A percentile compares a stretch with the other conserved stretches of the same genome.
These are phyloP conservation scores for Zaprionus africanus DNA, from an alignment of 1,140 invertebrate genomes.

Conservation along the genomic window DNA sequence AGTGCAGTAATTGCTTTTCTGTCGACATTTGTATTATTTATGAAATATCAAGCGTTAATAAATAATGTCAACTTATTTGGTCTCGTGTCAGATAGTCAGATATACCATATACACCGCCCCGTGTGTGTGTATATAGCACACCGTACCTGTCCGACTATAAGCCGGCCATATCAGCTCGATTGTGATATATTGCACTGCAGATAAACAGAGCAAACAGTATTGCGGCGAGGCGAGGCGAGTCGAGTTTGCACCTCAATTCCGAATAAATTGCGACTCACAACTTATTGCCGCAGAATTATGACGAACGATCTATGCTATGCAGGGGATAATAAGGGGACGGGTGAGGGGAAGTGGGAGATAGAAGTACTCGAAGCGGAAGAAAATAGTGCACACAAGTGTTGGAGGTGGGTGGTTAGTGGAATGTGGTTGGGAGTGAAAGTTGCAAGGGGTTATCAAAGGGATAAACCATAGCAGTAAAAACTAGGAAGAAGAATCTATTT, in stretches of 20 bases:
- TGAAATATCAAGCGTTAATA: constrained; percentile 61
- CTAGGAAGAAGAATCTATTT: too few species aligned
- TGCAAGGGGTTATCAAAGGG: too few species aligned
- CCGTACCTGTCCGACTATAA: constrained; percentile 17
- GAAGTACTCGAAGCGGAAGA: background rate
- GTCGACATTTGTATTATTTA: constrained; percentile 78
- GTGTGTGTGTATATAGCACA: background rate
- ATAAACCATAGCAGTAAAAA: too few species aligned
- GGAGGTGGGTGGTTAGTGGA: background rate
- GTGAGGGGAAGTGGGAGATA: background rate
- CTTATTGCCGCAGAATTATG: constrained; percentile 30
- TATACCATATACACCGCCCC: background rate
- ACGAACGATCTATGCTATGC: background rate
- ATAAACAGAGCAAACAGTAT: constrained; percentile 39
- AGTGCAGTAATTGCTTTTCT: constrained; percentile 57
- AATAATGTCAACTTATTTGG: constrained; percentile 40
- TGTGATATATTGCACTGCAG: constrained; percentile 38
- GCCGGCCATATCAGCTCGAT: constrained; percentile 34
- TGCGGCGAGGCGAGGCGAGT: background rate
- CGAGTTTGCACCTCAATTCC: constrained; percentile 23
- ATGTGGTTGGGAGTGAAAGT: too few species aligned
- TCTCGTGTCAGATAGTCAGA: constrained; percentile 12
- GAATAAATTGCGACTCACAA: constrained; percentile 36
- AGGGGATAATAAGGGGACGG: too few species aligned
- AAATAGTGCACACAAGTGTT: background rate